Conservation (phyloP, 2,888 invertebrate genomes). For the Drosophila kuntzei region DNA sequence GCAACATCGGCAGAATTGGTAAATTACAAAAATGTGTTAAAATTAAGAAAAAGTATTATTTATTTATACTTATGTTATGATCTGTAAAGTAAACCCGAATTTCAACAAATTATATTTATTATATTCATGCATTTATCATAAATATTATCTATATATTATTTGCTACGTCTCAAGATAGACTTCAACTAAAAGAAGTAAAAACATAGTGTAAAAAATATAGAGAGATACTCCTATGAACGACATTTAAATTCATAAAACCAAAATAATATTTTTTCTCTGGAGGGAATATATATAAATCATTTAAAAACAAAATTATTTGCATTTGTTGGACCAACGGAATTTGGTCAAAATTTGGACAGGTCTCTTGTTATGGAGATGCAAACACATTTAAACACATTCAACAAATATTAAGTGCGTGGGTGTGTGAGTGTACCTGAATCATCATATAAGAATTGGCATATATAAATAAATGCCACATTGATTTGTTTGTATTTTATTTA, state of each 20-base stretch:
- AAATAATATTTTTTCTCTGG: slow-evolving; percentile 2
- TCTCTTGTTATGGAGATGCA: slow-evolving; percentile 25
- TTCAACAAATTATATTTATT: too few species aligned
- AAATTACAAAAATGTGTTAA: too few species aligned
- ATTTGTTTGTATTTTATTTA: slow-evolving; percentile 82
- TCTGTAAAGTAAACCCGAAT: too few species aligned
- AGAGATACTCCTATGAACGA: neutral
- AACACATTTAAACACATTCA: slow-evolving; percentile 12
- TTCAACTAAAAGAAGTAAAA: too few species aligned
- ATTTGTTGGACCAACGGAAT: slow-evolving; percentile 16
- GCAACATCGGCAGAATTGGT: too few species aligned
- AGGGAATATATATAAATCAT: slow-evolving; percentile 19
- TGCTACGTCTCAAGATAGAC: too few species aligned
- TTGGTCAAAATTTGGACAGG: slow-evolving; percentile 33
- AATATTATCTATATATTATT: too few species aligned
- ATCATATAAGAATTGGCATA: slow-evolving; percentile 25
- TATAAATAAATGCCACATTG: slow-evolving; percentile 74
- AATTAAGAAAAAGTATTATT: too few species aligned
- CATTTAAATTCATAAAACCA: neutral
- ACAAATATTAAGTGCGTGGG: slow-evolving; percentile 12
- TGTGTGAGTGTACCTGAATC: slow-evolving; percentile 24
- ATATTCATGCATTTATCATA: too few species aligned
- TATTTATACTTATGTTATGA: too few species aligned
- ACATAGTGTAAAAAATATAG: neutral
- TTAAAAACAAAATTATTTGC: slow-evolving; percentile 21